phyloP scores from a whole-genome alignment of 23 tunicate genomes.

The Diplosoma virens region DNA sequence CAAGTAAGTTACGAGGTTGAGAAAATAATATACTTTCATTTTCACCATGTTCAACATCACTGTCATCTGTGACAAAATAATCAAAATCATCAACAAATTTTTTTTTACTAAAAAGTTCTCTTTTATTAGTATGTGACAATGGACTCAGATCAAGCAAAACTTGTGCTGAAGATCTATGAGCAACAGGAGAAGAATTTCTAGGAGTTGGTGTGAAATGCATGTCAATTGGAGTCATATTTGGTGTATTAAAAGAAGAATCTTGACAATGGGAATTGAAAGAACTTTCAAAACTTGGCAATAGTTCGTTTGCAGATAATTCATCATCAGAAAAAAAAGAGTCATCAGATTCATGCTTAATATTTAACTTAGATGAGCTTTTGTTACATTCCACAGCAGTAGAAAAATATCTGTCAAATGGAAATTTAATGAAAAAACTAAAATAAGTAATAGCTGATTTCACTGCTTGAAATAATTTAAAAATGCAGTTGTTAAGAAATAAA shows the following conservation, averaged over 20 bases:
- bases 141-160: constrained; percentile 68
- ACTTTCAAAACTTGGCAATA: too few relatives aligned
- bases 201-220: constrained; percentile 34
- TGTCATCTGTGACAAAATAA: constrained; percentile 38
- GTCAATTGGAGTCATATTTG: constrained; percentile 45
- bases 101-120: background rate
- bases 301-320: too few relatives aligned
- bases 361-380: too few relatives aligned
- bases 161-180: background rate
- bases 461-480: background rate
- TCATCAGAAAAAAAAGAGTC: too few relatives aligned
- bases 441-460: background rate
- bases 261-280: background rate
- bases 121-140: constrained; percentile 18
- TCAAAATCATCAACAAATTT: constrained; percentile 24
- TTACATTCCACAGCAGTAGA: too few relatives aligned
- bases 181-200: constrained; percentile 72
- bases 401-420: too few relatives aligned
- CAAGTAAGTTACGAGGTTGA: constrained; percentile 62
- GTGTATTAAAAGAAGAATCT: background rate
- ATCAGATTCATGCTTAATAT: too few relatives aligned
- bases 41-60: constrained; percentile 18
- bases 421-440: too few relatives aligned
- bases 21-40: constrained; percentile 16
- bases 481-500: background rate